phyloP scores from a whole-genome alignment of 2,113 vertebrate species.

The Shinisaurus crocodilurus region DNA sequence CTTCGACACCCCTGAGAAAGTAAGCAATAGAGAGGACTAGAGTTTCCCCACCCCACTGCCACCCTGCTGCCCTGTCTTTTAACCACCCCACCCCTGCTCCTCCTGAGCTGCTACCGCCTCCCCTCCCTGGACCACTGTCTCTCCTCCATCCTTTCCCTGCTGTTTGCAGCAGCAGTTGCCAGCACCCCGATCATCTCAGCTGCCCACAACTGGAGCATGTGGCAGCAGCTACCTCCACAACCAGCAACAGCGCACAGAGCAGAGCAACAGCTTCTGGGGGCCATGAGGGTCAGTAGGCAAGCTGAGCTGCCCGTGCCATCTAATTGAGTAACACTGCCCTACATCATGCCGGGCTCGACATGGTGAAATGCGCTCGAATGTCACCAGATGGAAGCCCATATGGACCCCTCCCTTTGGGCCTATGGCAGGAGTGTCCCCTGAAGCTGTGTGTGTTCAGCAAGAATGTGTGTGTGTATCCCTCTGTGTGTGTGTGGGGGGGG shows the following conservation, averaged over 20 bases:
- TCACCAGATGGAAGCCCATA: slow-evolving; percentile 31
- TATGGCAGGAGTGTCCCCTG: neutral
- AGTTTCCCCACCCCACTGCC: too few relatives aligned
- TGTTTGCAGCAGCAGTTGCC: neutral
- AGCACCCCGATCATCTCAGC: neutral
- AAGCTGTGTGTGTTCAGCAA: slow-evolving; percentile 7
- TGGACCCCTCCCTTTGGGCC: slow-evolving; percentile 6
- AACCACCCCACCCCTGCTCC: neutral
- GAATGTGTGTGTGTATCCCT: neutral
- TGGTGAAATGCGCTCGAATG: neutral
- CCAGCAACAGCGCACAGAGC: neutral
- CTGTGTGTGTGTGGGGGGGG: neutral
- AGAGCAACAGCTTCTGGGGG: neutral
- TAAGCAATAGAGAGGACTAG: neutral
- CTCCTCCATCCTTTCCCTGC: neutral
- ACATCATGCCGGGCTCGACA: neutral
- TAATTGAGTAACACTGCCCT: neutral
- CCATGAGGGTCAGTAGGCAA: neutral
- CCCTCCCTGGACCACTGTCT: neutral
- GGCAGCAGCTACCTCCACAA: neutral
- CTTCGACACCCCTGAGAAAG: neutral
- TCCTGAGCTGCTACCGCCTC: neutral
- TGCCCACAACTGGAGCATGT: neutral
- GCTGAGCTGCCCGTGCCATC: neutral
- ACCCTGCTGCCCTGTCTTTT: neutral